Base-by-base conservation (phyloP, 1,140 invertebrate genomes). In the Drosophila sturtevanti region DNA sequence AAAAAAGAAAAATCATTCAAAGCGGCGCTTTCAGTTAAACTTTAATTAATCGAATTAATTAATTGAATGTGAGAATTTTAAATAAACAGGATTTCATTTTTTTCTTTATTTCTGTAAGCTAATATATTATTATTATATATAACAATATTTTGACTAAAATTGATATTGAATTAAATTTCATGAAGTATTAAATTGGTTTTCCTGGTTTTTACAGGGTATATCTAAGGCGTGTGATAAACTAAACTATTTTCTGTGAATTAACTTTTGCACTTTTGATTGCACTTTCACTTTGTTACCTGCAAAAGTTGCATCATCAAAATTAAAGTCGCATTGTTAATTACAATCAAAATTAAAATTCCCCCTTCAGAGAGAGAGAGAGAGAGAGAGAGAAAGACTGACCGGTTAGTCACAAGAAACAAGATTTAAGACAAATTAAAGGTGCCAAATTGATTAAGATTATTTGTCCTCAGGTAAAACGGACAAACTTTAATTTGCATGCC, bases 381-480 rank as follows among this genome's bases (percentile, higher is more conserved):
- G n/a, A n/a, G n/a, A n/a, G n/a, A n/a, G n/a, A n/a, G n/a, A n/a
- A n/a, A 12, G 34, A 48, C 21, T 65, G 48, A 86, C 68, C 64
- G 64, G 75, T 68, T 63, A 16, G 4, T 11, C 10, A 21, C 27
- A 16, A 51, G 10, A 65, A 12, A 12, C 38, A 72, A 21, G 60
- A 69, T 67, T 22, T 60, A 7, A 37, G 60, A 44, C 72, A 68
- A 82, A 72, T 71, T 58, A 79, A 77, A 86, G 78, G 81, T 86
- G 81, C 48, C 67, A 78, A 87, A 75, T 81, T 87, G 65, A 81
- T 86, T 78, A 87, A 62, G 62, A 62, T 69, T 21, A 48, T 48
- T 48, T 48, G 54, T 35, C 16, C 16, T 7, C 52, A 27, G 21
- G 18, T 6, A 61, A 63, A 65, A 75, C 35, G 31, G 27, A 11